Conservation (phyloP, 2,797 vertebrate species). For the Labroides dimidiatus region DNA sequence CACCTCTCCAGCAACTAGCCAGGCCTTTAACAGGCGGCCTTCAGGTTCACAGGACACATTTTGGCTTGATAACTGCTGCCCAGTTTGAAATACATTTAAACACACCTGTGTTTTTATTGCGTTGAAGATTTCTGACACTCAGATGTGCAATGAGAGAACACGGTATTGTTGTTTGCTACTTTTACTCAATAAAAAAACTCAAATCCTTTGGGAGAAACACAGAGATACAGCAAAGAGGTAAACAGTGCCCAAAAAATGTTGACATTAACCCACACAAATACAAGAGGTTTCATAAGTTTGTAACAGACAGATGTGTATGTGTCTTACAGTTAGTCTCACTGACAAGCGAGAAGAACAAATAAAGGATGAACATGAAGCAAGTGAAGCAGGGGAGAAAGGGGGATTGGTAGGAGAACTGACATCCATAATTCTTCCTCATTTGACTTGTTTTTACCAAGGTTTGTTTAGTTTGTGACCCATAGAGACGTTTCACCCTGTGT, state of each 20-base stretch:
- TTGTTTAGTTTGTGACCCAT: slow-evolving; percentile 50
- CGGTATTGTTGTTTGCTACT: neutral
- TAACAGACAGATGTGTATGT: neutral
- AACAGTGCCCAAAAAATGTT: neutral
- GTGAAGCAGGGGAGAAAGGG: neutral
- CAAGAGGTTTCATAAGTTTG: neutral
- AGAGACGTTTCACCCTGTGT: slow-evolving; percentile 58
- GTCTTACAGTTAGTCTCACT: neutral
- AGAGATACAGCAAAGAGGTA: neutral
- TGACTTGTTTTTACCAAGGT: slow-evolving; percentile 41
- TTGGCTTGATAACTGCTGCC: too few species aligned
- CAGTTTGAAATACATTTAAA: too few species aligned
- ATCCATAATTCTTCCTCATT: slow-evolving; percentile 24
- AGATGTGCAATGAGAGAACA: too few species aligned
- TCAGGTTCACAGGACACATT: too few species aligned
- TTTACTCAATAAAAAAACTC: neutral
- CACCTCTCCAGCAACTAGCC: too few species aligned
- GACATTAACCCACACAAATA: neutral
- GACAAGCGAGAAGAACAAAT: neutral
- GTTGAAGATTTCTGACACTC: too few species aligned
- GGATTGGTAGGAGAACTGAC: neutral
- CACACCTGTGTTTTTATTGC: too few species aligned
- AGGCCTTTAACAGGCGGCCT: too few species aligned
- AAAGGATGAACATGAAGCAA: neutral
- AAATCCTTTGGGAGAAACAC: slow-evolving; percentile 1